A percentile compares a stretch with the other conserved stretches of the same genome.
phyloP scores from a whole-genome alignment of 2,113 vertebrate species.

The Empidonax traillii region DNA sequence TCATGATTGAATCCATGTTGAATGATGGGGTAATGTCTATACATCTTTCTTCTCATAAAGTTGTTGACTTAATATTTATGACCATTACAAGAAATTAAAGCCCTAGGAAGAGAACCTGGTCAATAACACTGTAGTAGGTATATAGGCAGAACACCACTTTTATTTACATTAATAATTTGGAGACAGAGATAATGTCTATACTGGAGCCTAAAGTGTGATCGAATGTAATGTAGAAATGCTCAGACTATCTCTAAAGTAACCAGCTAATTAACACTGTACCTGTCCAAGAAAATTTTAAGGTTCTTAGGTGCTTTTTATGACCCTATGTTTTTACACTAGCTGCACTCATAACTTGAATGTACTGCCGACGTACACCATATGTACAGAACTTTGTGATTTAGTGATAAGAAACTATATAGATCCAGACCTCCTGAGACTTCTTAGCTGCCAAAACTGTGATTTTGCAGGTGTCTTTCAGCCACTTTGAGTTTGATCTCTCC shows the following conservation, averaged over 20 bases:
- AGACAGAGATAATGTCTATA: background rate
- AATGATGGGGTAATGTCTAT: constrained; percentile 76
- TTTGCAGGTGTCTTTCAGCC: background rate
- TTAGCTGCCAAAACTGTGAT: background rate
- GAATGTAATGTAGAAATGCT: background rate
- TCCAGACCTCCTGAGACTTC: background rate
- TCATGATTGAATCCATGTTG: constrained; percentile 80
- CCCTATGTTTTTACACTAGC: background rate
- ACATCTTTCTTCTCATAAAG: background rate
- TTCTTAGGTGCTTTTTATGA: background rate
- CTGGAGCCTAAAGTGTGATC: background rate
- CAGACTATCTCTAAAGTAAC: background rate
- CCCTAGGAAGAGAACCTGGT: background rate
- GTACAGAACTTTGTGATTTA: background rate
- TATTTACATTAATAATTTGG: background rate
- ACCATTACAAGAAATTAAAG: background rate
- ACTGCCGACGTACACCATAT: background rate
- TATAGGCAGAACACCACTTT: background rate
- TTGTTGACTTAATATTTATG: background rate
- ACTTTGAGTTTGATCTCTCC: background rate
- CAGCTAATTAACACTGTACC: background rate
- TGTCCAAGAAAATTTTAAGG: background rate
- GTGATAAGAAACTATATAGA: background rate
- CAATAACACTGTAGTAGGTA: background rate
- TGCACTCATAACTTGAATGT: background rate